A percentile compares a stretch with the other conserved stretches of the same genome.
Evolutionary conservation across 2,113 vertebrate genomes (phyloP).

Genomic region (Tetraodon nigroviridis): DNA sequence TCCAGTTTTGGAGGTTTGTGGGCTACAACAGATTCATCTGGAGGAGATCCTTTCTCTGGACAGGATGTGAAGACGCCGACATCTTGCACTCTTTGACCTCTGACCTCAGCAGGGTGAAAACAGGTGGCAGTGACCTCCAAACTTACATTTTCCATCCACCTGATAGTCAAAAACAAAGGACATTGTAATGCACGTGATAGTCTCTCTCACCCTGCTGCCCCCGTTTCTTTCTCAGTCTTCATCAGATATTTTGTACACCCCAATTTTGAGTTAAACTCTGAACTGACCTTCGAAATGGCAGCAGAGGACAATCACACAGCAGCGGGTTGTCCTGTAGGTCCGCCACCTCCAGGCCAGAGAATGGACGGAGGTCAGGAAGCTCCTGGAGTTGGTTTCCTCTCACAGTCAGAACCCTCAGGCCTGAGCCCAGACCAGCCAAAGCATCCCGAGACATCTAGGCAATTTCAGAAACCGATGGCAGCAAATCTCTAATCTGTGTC

Average conservation of each 20-base stretch:
- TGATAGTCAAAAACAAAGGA: slow-evolving; percentile 43
- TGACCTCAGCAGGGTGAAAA: slow-evolving; percentile 69
- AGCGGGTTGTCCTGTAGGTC: slow-evolving; percentile 83
- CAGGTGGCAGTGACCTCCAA: slow-evolving; percentile 77
- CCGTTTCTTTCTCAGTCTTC: not conserved
- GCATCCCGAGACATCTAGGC: slow-evolving; percentile 70
- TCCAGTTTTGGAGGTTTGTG: slow-evolving; percentile 21
- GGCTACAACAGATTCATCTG: not conserved
- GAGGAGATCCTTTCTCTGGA: slow-evolving; percentile 46
- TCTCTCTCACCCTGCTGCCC: too few species aligned
- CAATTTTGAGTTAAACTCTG: not conserved
- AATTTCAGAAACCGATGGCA: not conserved
- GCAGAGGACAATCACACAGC: slow-evolving; percentile 80
- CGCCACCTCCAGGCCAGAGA: slow-evolving; percentile 77
- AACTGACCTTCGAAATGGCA: slow-evolving; percentile 78
- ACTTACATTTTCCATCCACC: slow-evolving; percentile 84
- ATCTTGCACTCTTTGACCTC: slow-evolving; percentile 75
- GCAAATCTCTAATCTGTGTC: not conserved
- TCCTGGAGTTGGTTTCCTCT: slow-evolving; percentile 80
- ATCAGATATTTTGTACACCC: not conserved
- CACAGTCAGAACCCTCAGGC: slow-evolving; percentile 77
- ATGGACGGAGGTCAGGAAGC: slow-evolving; percentile 72
- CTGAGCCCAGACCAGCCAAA: slow-evolving; percentile 74
- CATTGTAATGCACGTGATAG: not conserved
- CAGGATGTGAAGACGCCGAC: slow-evolving; percentile 75